Evolutionary conservation across 2,888 invertebrate genomes (phyloP).

Genomic region (Agrotis puta): DNA sequence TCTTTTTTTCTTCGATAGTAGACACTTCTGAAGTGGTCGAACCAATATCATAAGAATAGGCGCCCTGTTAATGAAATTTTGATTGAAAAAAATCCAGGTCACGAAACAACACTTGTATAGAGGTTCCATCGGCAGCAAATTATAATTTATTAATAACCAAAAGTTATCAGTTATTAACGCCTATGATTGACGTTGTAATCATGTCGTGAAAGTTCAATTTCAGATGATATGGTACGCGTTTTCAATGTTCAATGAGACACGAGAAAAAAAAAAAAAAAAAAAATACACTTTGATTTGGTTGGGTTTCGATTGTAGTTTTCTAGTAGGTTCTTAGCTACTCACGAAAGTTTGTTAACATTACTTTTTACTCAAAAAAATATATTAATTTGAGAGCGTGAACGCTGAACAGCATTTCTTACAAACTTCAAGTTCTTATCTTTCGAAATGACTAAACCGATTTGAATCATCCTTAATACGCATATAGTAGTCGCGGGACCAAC

Average conservation of each 20-base stretch:
- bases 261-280: slow-evolving; percentile 9
- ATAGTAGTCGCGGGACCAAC: too few species aligned
- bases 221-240: neutral
- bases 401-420: too few species aligned
- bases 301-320: too few species aligned
- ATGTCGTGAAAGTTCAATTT: slow-evolving; percentile 58
- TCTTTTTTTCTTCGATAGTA: too few species aligned
- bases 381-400: neutral
- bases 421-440: too few species aligned
- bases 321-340: too few species aligned
- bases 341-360: neutral
- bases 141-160: slow-evolving; percentile 16
- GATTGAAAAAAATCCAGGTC: neutral
- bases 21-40: too few species aligned
- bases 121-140: slow-evolving; percentile 18
- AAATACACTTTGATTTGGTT: neutral
- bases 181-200: slow-evolving; percentile 51
- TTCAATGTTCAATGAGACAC: slow-evolving; percentile 23
- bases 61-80: neutral
- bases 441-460: too few species aligned
- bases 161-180: slow-evolving; percentile 33
- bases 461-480: too few species aligned
- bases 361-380: neutral
- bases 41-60: neutral
- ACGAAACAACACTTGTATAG: slow-evolving; percentile 7